A percentile compares a stretch with the other conserved stretches of the same genome.
Conservation (phyloP, 2,888 invertebrate species). For the Drosophila lutescens region DNA sequence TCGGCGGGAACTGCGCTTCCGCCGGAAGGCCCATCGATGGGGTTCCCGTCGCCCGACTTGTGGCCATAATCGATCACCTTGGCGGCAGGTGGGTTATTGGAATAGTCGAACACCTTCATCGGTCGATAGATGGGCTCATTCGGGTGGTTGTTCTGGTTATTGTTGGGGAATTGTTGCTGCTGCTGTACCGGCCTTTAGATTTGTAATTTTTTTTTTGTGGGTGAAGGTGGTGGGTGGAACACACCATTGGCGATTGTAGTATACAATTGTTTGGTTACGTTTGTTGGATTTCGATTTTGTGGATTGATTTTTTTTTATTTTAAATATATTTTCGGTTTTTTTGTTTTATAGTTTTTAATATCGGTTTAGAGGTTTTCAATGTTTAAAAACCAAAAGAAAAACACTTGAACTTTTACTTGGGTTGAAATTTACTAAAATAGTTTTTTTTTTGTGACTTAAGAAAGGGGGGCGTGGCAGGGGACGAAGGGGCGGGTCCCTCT, state of each 20-base stretch:
- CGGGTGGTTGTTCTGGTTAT: conserved; percentile 17
- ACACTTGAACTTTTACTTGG: conserved; percentile 67
- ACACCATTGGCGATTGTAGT: conserved; percentile 19
- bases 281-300: conserved; percentile 13
- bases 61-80: conserved; percentile 90
- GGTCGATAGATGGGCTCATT: conserved; percentile 86
- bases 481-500: not conserved
- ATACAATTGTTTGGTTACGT: conserved; percentile 17
- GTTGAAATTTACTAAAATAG: conserved; percentile 28
- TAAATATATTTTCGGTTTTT: conserved; percentile 25
- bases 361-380: conserved; percentile 28
- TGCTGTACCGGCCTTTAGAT: conserved; percentile 26
- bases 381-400: conserved; percentile 56
- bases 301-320: conserved; percentile 11
- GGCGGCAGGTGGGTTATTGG: conserved; percentile 87
- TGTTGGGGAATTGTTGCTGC: not conserved
- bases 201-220: not conserved
- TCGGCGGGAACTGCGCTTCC: not conserved
- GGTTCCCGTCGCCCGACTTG: conserved; percentile 82
- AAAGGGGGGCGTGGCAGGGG: conserved; percentile 13
- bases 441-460: conserved; percentile 7
- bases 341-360: conserved; percentile 5
- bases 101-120: conserved; percentile 89
- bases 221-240: conserved; percentile 13
- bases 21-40: conserved; percentile 1